Conservation (phyloP, 2,888 invertebrate species). For the Diaphora mendica region DNA sequence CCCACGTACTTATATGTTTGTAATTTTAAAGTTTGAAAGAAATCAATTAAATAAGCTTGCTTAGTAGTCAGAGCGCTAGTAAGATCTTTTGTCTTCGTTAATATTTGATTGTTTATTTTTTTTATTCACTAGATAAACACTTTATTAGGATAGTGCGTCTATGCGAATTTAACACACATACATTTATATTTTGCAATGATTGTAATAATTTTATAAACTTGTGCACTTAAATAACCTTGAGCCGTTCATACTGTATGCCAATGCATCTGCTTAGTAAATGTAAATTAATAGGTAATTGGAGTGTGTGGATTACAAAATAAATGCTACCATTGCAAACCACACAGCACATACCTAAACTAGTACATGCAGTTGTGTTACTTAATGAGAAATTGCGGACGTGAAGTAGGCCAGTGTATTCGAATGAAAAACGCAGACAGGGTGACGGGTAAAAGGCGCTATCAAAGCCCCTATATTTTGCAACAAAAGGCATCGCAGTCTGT, state of each 20-base stretch:
- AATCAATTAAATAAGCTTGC: neutral
- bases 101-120: neutral
- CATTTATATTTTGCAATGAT: neutral
- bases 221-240: conserved; percentile 9
- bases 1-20: no score
- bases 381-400: conserved; percentile 39
- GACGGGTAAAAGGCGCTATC: conserved; percentile 37
- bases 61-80: neutral
- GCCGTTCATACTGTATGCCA: neutral
- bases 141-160: neutral
- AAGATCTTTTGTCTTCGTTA: neutral
- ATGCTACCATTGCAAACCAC: conserved; percentile 13
- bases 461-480: conserved; percentile 25
- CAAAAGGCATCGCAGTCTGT: neutral
- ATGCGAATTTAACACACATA: neutral
- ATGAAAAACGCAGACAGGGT: conserved; percentile 53
- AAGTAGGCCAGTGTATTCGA: conserved; percentile 48
- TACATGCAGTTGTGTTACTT: conserved; percentile 35
- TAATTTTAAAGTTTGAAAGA: neutral
- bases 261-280: conserved; percentile 9
- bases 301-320: conserved; percentile 10
- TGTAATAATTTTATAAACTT: neutral
- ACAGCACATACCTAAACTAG: conserved; percentile 21
- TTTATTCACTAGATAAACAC: neutral
- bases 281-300: conserved; percentile 15